Evolutionary conservation across 2,797 vertebrate species (phyloP).

Genomic region (Myotis vivesi): DNA sequence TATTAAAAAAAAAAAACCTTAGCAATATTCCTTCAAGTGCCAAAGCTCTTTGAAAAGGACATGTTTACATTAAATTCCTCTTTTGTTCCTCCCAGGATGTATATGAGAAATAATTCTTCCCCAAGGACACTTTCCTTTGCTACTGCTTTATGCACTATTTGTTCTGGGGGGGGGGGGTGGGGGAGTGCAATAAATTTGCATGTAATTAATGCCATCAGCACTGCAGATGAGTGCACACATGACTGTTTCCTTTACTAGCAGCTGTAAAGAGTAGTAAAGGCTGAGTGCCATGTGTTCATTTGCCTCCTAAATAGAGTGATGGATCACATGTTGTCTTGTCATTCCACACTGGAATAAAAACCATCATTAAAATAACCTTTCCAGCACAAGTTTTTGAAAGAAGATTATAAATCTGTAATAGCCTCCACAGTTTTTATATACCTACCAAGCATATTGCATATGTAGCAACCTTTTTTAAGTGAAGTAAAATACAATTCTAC

Average conservation of each 20-base stretch:
- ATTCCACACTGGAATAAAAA: slow-evolving; percentile 41
- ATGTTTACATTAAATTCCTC: slow-evolving; percentile 34
- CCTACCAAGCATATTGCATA: not conserved
- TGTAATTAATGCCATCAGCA: slow-evolving; percentile 57
- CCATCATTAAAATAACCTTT: slow-evolving; percentile 60
- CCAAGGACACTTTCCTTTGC: slow-evolving; percentile 53
- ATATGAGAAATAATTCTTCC: slow-evolving; percentile 55
- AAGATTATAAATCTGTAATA: slow-evolving; percentile 37
- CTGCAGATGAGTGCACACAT: slow-evolving; percentile 21
- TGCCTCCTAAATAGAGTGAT: slow-evolving; percentile 35
- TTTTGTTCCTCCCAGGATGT: slow-evolving; percentile 51
- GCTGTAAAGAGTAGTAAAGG: slow-evolving; percentile 63
- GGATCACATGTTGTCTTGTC: not conserved
- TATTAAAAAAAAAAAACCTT: slow-evolving; percentile 18
- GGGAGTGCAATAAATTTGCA: slow-evolving; percentile 49
- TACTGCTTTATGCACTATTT: slow-evolving; percentile 51
- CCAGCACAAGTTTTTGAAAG: slow-evolving; percentile 37
- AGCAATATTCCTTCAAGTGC: slow-evolving; percentile 37
- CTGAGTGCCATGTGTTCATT: slow-evolving; percentile 45
- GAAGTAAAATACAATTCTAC: slow-evolving; percentile 13
- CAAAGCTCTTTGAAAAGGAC: slow-evolving; percentile 49
- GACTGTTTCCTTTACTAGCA: slow-evolving; percentile 48
- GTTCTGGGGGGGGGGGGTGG: not conserved
- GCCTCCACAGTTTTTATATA: slow-evolving; percentile 10
- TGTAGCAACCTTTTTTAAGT: not conserved